Evolutionary conservation across 1,140 invertebrate genomes (phyloP), one percentile per base, ranked within the genome.

Genomic region (Zaprionus vittiger): DNA sequence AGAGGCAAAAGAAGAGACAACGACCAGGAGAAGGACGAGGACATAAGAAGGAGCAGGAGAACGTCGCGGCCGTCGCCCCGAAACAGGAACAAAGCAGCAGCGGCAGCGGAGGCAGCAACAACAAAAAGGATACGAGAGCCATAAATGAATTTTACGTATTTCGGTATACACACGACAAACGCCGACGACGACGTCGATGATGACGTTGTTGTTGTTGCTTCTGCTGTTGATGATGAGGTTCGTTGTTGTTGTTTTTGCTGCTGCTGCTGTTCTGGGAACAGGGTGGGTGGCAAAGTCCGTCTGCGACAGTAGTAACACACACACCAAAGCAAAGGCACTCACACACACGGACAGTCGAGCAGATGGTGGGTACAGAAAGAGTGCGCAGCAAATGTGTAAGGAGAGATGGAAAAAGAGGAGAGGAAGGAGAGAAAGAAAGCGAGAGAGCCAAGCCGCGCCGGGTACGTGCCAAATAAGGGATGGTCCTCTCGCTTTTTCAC

Each of bases 101-200:
- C 65, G 65, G 34, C 38, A 56, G 74, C 65, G 52, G 65, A 61
- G 38, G 20, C 72, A 76, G 41, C 77, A 84, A 77, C 85, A 90
- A 90, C 81, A 89, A 79, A 79, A 85, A 85, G 81, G 79, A 76
- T 80, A 84, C 67, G 71, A 74, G 83, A 31, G 31, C 74, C 78
- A 81, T 81, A 90, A 87, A 89, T 90, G 85, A 90, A 90, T 81
- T 87, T 89, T 81, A 81, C 85, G 81, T 90, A 87, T 89, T 89
- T 90, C 81, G 79, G 82, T 90, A 90, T 90, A 90, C 85, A 90
- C 85, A 90, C 85, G 72, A 90, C 75, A 85, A 85, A 76, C 41
- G 79, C 83, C 83, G 83, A 85, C 81, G 60, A 85, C 74, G 64
- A 76, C 70, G 67, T 64, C 69, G 79, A 37, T 15, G 62, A 65